phyloP scores from a whole-genome alignment of 64 coral and sea anemone genomes.

The Platygyra sinensis region DNA sequence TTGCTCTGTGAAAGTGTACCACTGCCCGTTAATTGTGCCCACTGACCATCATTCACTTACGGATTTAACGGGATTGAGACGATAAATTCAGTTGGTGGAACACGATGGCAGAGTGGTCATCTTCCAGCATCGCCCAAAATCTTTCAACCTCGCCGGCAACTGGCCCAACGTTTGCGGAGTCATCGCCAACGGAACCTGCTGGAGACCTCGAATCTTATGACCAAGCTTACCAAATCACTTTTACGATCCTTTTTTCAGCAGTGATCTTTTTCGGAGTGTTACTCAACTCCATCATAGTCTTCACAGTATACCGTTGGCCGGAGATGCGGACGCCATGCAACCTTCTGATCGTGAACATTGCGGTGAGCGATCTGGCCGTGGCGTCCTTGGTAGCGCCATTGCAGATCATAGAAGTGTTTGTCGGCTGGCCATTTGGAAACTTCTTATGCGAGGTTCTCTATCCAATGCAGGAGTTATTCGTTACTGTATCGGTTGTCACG shows the following conservation, averaged over 20 bases:
- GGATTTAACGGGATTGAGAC: neutral
- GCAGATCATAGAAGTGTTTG: conserved; percentile 50
- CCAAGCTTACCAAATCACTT: conserved; percentile 5
- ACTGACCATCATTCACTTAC: neutral
- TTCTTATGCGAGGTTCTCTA: conserved; percentile 55
- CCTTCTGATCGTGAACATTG: conserved; percentile 86
- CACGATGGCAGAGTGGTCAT: neutral
- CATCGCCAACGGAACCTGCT: neutral
- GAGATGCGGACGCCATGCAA: conserved; percentile 79
- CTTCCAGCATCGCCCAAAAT: neutral
- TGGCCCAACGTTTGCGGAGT: neutral
- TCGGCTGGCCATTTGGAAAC: conserved; percentile 80
- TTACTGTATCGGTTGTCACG: conserved; percentile 79
- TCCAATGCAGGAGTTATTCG: conserved; percentile 80
- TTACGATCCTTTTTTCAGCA: conserved; percentile 17
- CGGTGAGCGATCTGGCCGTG: conserved; percentile 70
- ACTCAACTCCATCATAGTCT: conserved; percentile 69
- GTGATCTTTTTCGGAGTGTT: conserved; percentile 50
- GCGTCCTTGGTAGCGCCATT: conserved; percentile 62
- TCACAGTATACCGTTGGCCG: conserved; percentile 68
- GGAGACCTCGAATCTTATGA: conserved; percentile 1
- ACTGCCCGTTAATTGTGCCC: no score
- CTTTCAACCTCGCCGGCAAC: neutral
- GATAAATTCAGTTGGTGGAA: neutral
- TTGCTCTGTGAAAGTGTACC: conserved; percentile 22